Percentiles rank a stretch among this genome's conserved stretches.
phyloP scores from a whole-genome alignment of 2,888 invertebrate species.

The Euplexia lucipara region DNA sequence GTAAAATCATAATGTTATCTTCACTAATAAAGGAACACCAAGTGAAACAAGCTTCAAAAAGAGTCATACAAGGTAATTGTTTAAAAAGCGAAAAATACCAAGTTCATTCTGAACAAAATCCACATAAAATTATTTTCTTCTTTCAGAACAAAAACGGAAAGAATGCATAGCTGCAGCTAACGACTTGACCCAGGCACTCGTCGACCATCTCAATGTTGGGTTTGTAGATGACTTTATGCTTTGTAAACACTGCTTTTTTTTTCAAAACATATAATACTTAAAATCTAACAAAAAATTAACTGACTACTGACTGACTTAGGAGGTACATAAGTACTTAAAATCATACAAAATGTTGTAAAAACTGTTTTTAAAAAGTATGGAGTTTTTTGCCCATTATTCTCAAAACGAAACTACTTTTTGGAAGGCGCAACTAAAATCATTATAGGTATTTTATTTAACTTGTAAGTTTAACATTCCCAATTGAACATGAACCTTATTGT shows the following conservation, averaged over 20 bases:
- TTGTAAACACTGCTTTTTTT: neutral
- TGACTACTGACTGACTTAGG: neutral
- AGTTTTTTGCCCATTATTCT: too few species aligned
- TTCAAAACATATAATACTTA: neutral
- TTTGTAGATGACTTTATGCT: conserved; percentile 81
- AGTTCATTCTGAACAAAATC: neutral
- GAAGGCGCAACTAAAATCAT: too few species aligned
- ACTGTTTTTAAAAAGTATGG: too few species aligned
- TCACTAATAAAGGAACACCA: conserved; percentile 97
- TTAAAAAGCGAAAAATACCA: neutral
- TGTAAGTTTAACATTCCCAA: too few species aligned
- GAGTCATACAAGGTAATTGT: conserved; percentile 94
- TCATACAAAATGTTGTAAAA: too few species aligned
- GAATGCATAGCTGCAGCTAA: conserved; percentile 98
- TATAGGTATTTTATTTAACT: too few species aligned
- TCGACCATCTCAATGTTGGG: conserved; percentile 99
- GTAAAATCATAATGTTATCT: conserved; percentile 95
- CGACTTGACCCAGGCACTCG: conserved; percentile 97
- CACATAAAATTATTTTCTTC: neutral
- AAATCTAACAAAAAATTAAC: too few species aligned
- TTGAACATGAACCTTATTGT: too few species aligned
- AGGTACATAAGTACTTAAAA: too few species aligned
- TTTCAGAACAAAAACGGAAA: conserved; percentile 97
- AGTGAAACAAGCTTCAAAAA: conserved; percentile 94
- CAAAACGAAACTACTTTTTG: too few species aligned